Percentiles rank a stretch among this genome's conserved stretches.
These are phyloP conservation scores for Tetraneura akinire DNA, from an alignment of 1,140 invertebrate genomes.

Conservation along the genomic window DNA sequence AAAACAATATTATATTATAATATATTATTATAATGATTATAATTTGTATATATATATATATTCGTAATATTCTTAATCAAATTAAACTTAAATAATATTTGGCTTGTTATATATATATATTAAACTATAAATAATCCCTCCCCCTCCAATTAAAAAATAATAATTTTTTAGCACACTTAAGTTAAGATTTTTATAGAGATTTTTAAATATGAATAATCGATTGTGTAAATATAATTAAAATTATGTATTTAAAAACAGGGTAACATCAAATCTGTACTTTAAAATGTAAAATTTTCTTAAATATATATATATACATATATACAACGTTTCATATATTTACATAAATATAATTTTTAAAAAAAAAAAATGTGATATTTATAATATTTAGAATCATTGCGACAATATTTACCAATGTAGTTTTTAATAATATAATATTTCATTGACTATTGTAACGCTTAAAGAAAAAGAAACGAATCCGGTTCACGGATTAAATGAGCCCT, in stretches of 20 bases:
- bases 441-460: constrained; percentile 9
- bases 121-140: constrained; percentile 10
- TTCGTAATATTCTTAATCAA: not conserved
- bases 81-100: not conserved
- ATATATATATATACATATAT: not conserved
- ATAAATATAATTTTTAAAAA: not conserved
- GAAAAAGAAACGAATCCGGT: constrained; percentile 39
- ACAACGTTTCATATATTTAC: not conserved
- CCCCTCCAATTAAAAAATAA: too few relatives aligned
- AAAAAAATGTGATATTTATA: constrained; percentile 43
- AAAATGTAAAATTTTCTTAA: constrained; percentile 28
- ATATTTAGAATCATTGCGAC: constrained; percentile 47
- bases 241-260: constrained; percentile 36
- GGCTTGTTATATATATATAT: not conserved
- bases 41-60: constrained; percentile 1
- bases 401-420: constrained; percentile 30
- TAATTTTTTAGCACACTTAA: not conserved
- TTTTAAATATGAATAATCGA: not conserved
- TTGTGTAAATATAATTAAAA: constrained; percentile 12
- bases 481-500: constrained; percentile 51
- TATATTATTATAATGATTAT: not conserved
- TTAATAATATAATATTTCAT: not conserved
- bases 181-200: constrained; percentile 1
- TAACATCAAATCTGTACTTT: constrained; percentile 47
- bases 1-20: too few relatives aligned